phyloP scores from a whole-genome alignment of 2,888 invertebrate species.

The Lycophotia porphyrea region DNA sequence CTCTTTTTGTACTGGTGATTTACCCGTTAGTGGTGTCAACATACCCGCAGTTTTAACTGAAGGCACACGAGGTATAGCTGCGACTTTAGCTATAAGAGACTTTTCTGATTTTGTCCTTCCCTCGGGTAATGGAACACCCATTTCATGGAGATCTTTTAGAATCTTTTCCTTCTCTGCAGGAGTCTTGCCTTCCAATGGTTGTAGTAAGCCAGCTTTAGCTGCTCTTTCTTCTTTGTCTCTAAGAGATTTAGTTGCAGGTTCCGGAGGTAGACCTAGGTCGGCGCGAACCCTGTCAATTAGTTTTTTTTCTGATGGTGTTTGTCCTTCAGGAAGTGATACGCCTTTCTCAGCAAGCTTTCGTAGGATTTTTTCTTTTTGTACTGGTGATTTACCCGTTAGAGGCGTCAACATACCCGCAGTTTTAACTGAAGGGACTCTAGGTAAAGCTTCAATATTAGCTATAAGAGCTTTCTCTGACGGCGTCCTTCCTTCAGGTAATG shows the following conservation, averaged over 20 bases:
- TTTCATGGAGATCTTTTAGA: constrained; percentile 55
- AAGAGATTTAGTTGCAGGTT: constrained; percentile 52
- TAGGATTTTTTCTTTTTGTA: constrained; percentile 19
- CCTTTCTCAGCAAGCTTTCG: not conserved
- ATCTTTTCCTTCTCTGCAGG: constrained; percentile 62
- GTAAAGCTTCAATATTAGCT: not conserved
- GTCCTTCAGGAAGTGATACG: not conserved
- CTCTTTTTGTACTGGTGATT: constrained; percentile 47
- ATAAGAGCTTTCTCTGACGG: constrained; percentile 59
- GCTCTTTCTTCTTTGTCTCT: constrained; percentile 46
- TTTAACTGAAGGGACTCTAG: constrained; percentile 8
- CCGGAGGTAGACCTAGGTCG: constrained; percentile 42
- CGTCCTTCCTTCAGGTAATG: constrained; percentile 69
- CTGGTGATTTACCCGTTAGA: constrained; percentile 59
- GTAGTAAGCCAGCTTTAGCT: constrained; percentile 58
- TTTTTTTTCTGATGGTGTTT: not conserved
- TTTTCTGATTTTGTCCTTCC: constrained; percentile 21
- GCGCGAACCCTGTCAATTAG: constrained; percentile 30
- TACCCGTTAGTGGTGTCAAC: constrained; percentile 40
- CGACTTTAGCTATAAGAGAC: constrained; percentile 23
- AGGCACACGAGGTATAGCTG: not conserved
- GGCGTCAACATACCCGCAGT: constrained; percentile 33
- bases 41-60: too few relatives aligned
- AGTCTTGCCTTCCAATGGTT: constrained; percentile 63
- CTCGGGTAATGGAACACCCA: constrained; percentile 27